Percentiles rank a stretch among this genome's conserved stretches.
These are phyloP conservation scores for Eriosoma lanigerum DNA, from an alignment of 1,140 invertebrate genomes.

Conservation along the genomic window DNA sequence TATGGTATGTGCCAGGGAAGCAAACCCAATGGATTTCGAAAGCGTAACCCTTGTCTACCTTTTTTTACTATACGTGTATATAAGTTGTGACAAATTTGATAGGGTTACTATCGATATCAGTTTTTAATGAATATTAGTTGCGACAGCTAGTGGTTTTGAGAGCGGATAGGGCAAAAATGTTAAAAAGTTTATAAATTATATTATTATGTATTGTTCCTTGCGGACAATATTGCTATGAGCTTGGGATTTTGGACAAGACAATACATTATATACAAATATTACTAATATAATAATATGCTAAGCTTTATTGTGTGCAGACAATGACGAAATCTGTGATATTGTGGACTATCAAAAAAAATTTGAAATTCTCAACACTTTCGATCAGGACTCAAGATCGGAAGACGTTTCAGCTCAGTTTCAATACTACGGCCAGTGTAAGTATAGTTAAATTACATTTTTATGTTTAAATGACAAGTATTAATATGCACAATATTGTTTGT, in stretches of 20 bases:
- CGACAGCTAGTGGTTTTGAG: not conserved
- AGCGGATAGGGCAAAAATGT: not conserved
- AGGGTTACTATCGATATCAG: not conserved
- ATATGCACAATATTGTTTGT: not conserved
- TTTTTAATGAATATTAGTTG: constrained; percentile 17
- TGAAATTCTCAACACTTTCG: constrained; percentile 83
- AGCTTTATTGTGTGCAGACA: constrained; percentile 60
- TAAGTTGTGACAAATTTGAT: constrained; percentile 19
- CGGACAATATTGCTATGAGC: not conserved
- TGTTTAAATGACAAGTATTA: too few species aligned
- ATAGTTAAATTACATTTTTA: not conserved
- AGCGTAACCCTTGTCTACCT: not conserved
- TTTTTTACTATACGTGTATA: not conserved
- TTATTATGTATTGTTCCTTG: not conserved
- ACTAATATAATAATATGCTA: constrained; percentile 15
- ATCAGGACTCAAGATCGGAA: constrained; percentile 71
- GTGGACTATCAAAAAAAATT: constrained; percentile 88
- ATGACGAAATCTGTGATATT: constrained; percentile 86
- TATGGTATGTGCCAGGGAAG: not conserved
- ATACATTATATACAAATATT: not conserved
- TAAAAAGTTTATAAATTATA: not conserved
- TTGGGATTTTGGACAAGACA: not conserved
- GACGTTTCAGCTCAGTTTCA: constrained; percentile 68
- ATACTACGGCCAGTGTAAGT: constrained; percentile 72
- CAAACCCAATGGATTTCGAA: not conserved